phyloP scores from a whole-genome alignment of 2,888 invertebrate species.

The Synanthedon myopaeformis region DNA sequence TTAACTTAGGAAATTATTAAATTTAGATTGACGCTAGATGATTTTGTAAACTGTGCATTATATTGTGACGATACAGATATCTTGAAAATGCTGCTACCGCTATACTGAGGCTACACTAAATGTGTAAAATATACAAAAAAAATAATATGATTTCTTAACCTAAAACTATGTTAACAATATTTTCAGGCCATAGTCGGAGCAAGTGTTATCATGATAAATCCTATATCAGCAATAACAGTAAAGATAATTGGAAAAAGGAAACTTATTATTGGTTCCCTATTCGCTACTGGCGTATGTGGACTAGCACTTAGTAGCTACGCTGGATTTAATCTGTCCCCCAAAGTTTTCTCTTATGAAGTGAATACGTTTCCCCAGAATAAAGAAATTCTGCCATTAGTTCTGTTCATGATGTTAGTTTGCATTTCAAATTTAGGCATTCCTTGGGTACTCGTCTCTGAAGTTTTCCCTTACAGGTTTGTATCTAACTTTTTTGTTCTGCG shows the following conservation, averaged over 20 bases:
- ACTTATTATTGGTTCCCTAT: constrained; percentile 37
- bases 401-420: constrained; percentile 48
- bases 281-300: constrained; percentile 37
- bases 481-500: background rate
- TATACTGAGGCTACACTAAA: too few relatives aligned
- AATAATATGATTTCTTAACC: too few relatives aligned
- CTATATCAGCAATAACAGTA: constrained; percentile 43
- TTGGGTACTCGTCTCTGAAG: constrained; percentile 70
- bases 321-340: constrained; percentile 18
- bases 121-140: too few relatives aligned
- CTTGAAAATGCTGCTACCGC: too few relatives aligned
- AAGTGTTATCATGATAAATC: constrained; percentile 39
- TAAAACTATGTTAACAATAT: too few relatives aligned
- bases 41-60: too few relatives aligned
- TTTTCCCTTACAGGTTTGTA: constrained; percentile 68
- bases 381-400: constrained; percentile 42
- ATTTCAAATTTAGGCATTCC: constrained; percentile 58
- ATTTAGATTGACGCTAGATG: too few relatives aligned
- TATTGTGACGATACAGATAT: too few relatives aligned
- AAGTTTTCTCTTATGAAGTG: constrained; percentile 47
- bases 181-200: constrained; percentile 45
- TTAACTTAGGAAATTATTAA: too few relatives aligned
- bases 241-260: constrained; percentile 51
- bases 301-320: constrained; percentile 45
- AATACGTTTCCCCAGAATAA: constrained; percentile 47